Evolutionary conservation across 1,140 invertebrate species (phyloP).

Genomic region (Drosophila ohnishii): DNA sequence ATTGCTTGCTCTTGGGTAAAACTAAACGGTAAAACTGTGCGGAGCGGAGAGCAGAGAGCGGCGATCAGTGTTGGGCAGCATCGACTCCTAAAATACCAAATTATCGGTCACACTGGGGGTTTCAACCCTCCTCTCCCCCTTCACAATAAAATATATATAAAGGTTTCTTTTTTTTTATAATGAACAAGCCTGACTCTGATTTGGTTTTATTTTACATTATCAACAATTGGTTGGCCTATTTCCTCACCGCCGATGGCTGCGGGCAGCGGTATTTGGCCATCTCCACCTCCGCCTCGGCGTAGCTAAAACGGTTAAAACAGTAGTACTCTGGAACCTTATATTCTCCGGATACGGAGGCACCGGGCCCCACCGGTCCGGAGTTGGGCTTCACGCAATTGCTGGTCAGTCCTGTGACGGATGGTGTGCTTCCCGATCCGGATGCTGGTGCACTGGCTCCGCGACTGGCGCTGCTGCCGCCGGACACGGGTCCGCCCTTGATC

Average conservation of each 20-base stretch:
- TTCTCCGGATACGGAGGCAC: slow-evolving; percentile 87
- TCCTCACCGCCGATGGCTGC: slow-evolving; percentile 85
- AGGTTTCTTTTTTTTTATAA: slow-evolving; percentile 21
- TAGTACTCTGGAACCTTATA: slow-evolving; percentile 96
- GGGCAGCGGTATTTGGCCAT: slow-evolving; percentile 90
- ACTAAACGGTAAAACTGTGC: slow-evolving; percentile 29
- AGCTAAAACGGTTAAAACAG: slow-evolving; percentile 90
- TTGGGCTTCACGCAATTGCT: slow-evolving; percentile 85
- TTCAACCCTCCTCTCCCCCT: neutral
- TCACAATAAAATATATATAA: neutral
- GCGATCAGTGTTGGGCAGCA: slow-evolving; percentile 15
- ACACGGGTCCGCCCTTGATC: slow-evolving; percentile 46
- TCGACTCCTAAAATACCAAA: slow-evolving; percentile 11
- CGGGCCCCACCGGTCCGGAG: slow-evolving; percentile 87
- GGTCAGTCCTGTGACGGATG: slow-evolving; percentile 86
- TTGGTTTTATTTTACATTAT: slow-evolving; percentile 44
- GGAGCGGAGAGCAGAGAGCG: slow-evolving; percentile 52
- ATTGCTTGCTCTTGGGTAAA: slow-evolving; percentile 56
- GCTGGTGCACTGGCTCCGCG: slow-evolving; percentile 18
- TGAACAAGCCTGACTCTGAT: slow-evolving; percentile 26
- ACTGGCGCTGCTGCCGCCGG: slow-evolving; percentile 16
- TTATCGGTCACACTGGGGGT: neutral
- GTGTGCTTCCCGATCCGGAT: slow-evolving; percentile 2
- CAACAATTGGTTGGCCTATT: slow-evolving; percentile 45
- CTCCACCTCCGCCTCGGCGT: slow-evolving; percentile 93